Evolutionary conservation across 1,140 invertebrate genomes (phyloP), one percentile per base, ranked within the genome.

Genomic region (Calephelis nemesis): DNA sequence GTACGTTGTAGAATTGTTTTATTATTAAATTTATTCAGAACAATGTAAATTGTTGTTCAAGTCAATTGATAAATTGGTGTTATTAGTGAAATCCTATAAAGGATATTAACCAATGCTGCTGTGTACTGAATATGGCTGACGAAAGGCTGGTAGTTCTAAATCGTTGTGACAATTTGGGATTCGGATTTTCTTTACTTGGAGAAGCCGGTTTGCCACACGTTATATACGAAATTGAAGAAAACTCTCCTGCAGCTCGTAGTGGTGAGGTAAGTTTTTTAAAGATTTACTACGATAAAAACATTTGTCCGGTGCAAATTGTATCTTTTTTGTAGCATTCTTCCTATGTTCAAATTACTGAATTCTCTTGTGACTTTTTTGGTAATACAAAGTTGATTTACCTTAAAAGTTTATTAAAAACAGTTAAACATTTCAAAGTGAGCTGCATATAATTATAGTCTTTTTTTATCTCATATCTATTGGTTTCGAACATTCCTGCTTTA

Each of bases 151-250:
- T 97, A 88, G 95, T 96, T 90, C 93, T 96, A 90, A 95, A 94
- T 90, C 95, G 95, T 84, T 95, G 94, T 93, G 96, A 96, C 92
- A 95, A 95, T 92, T 95, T 94, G 89, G 96, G 96, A 82, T 96
- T 97, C 87, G 97, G 97, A 79, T 97, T 98, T 93, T 97, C 96
- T 77, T 92, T 98, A 75, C 94, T 98, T 81, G 96, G 97, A 71
- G 96, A 96, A 91, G 96, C 96, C 80, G 96, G 96, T 87, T 94
- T 97, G 85, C 97, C 97, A 81, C 97, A 97, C 85, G 96, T 97
- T 86, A 97, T 98, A 87, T 97, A 97, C 93, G 95, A 97, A 92
- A 97, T 98, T 83, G 94, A 97, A 81, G 96, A 97, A 92, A 96
- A 97, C 92, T 98, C 97, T 75, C 97, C 97, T 82, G 97, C 97